Base-by-base conservation (phyloP, 92 coral and sea anemone genomes). In the Montipora capitata region DNA sequence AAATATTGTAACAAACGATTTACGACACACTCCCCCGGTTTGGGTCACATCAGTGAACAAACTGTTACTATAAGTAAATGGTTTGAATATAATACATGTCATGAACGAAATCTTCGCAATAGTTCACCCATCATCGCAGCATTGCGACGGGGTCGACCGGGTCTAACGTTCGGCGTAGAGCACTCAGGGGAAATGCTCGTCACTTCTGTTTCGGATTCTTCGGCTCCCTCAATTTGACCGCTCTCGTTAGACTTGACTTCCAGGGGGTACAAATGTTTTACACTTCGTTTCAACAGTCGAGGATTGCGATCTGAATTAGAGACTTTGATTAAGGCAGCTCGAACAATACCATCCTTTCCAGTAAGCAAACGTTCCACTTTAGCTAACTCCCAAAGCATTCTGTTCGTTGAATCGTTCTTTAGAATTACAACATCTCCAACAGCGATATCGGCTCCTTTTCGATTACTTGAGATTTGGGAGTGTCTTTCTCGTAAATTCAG, bases 11-110 rank as follows among this genome's bases (percentile, higher is more conserved):
- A n/a, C n/a, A n/a, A n/a, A n/a, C n/a, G n/a, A n/a, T n/a, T n/a
- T n/a, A n/a, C n/a, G n/a, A n/a, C n/a, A n/a, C n/a, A 62, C 68
- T 62, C 68, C 68, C 68, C 68, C 68, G 68, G 68, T 62, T 62
- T 62, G 68, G 68, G 68, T 62, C 15, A 62, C 68, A 62, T 62
- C 15, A 4, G 68, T 62, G 15, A 62, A 62, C 68, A 62, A 62
- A 62, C 68, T n/a, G n/a, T n/a, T n/a, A n/a, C n/a, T n/a, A n/a
- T 6, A 6, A 62, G 7, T 12, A 62, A 62, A 62, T 6, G n/a
- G n/a, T n/a, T n/a, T n/a, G n/a, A n/a, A n/a, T n/a, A n/a, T n/a
- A n/a, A n/a, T n/a, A n/a, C n/a, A 10, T 49, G 56, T 49, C 4
- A 49, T 4, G 5, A 4, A 49, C 10, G 56, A 49, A 49, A 49